These are phyloP conservation scores for Egretta garzetta DNA, from an alignment of 2,113 vertebrate species.

Conservation along the genomic window DNA sequence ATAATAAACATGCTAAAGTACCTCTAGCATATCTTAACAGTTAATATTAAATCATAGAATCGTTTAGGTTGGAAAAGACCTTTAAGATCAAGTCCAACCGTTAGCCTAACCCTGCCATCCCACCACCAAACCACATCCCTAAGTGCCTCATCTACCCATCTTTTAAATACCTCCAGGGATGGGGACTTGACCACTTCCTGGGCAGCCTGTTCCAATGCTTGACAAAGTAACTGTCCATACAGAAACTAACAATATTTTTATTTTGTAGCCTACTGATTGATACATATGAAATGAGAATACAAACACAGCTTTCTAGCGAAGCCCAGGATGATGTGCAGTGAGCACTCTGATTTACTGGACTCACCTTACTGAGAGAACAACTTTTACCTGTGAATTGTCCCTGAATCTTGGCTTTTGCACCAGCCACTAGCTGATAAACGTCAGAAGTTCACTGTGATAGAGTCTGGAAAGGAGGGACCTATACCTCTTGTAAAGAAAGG, in stretches of 20 bases:
- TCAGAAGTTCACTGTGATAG: neutral
- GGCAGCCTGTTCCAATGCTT: too few species aligned
- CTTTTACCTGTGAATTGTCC: neutral
- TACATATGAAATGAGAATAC: neutral
- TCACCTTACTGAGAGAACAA: neutral
- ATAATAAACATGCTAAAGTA: neutral
- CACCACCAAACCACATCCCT: too few species aligned
- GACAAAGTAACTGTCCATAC: neutral
- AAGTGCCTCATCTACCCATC: too few species aligned
- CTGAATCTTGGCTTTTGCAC: conserved; percentile 5
- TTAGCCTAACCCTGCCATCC: too few species aligned
- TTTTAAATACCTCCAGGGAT: too few species aligned
- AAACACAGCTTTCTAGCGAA: neutral
- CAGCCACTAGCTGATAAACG: neutral
- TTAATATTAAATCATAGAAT: neutral
- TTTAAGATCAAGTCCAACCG: too few species aligned
- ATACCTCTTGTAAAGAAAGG: neutral
- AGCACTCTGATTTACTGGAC: neutral
- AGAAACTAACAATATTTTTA: neutral
- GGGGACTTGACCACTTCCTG: too few species aligned
- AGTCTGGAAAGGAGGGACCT: neutral
- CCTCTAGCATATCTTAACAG: neutral
- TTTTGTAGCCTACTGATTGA: neutral
- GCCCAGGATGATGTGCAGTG: neutral
- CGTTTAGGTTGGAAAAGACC: too few species aligned